phyloP scores from a whole-genome alignment of 2,797 vertebrate species.

The Tinamus major region DNA sequence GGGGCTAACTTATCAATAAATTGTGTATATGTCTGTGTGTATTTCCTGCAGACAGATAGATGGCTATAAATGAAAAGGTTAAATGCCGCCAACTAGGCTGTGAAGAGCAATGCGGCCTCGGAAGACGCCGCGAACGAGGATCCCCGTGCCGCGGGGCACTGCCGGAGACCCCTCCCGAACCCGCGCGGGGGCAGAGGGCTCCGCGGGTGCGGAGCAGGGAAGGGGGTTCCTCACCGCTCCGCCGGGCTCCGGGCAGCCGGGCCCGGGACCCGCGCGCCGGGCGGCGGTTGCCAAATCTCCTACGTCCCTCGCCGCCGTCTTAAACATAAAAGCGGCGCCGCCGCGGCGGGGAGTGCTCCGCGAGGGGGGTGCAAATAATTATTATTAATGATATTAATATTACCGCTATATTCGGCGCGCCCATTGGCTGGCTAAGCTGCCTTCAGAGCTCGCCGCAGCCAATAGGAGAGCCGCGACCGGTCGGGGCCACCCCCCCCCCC shows the following conservation, averaged over 20 bases:
- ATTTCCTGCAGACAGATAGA: accelerated
- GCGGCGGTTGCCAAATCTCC: conserved; percentile 22
- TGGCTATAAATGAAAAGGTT: not conserved
- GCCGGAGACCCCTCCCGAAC: no score
- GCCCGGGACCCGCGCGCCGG: not conserved
- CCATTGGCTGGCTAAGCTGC: conserved; percentile 22
- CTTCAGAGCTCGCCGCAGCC: conserved; percentile 48
- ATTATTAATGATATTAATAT: conserved; percentile 52
- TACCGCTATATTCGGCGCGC: accelerated
- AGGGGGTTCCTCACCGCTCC: not conserved
- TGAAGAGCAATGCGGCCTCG: not conserved
- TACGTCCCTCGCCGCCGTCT: not conserved
- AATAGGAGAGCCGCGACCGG: conserved; percentile 72
- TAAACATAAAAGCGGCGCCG: not conserved
- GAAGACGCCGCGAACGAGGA: not conserved
- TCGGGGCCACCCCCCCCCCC: not conserved
- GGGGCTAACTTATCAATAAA: not conserved
- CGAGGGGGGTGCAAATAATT: not conserved
- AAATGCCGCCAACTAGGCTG: not conserved
- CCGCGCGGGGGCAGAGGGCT: no score
- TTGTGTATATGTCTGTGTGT: not conserved
- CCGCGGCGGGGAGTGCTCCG: not conserved
- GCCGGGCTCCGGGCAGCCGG: not conserved
- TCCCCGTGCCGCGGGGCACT: not conserved
- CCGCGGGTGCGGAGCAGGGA: not conserved